These are phyloP conservation scores for Anguilla rostrata DNA, from an alignment of 2,113 vertebrate genomes.

Conservation along the genomic window DNA sequence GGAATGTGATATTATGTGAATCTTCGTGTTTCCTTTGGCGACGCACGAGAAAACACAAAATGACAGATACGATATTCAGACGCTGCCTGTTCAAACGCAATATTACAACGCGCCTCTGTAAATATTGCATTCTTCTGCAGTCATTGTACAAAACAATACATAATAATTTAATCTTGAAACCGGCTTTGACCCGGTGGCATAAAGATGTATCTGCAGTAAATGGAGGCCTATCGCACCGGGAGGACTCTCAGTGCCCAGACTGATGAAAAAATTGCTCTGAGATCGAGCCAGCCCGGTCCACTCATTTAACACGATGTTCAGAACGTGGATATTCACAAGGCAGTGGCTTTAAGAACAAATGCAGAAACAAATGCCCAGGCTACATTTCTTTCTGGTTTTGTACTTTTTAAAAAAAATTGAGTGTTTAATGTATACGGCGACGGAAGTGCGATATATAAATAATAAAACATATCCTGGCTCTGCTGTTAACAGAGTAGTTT, in stretches of 20 bases:
- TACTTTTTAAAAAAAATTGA: background rate
- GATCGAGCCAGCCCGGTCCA: background rate
- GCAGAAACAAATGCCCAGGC: background rate
- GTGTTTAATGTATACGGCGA: background rate
- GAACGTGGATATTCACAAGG: background rate
- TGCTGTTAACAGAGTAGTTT: background rate
- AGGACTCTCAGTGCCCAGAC: no score
- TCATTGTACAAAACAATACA: no score
- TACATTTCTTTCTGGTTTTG: background rate
- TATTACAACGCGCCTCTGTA: no score
- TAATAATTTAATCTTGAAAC: no score
- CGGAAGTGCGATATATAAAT: background rate
- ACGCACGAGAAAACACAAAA: background rate
- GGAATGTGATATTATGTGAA: no score
- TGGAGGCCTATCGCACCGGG: no score
- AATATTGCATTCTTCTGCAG: no score
- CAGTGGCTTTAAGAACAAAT: background rate
- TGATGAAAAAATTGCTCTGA: no score
- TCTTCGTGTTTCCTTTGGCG: no score
- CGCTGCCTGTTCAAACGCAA: background rate
- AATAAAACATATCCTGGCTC: background rate
- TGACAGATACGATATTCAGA: background rate
- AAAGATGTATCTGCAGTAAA: no score
- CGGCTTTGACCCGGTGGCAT: no score
- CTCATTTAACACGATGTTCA: background rate